phyloP scores from a whole-genome alignment of 2,888 invertebrate species.

The Meiosimyza platycephala region DNA sequence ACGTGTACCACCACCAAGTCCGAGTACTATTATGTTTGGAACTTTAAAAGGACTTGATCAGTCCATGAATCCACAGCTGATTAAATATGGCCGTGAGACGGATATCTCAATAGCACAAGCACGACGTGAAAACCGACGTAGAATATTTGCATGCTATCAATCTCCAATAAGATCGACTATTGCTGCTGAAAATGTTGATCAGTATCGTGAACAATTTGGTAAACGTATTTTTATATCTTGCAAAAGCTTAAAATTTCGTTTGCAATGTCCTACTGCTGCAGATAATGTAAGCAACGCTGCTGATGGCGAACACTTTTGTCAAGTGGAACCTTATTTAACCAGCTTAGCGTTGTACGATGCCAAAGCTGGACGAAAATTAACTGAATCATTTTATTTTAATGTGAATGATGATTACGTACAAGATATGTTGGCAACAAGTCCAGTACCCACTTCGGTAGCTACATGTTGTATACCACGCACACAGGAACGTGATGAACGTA shows the following conservation, averaged over 20 bases:
- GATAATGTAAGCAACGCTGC: conserved; percentile 68
- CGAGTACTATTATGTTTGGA: conserved; percentile 77
- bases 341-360: conserved; percentile 91
- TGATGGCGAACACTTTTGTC: conserved; percentile 73
- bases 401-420: conserved; percentile 81
- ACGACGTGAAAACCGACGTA: conserved; percentile 82
- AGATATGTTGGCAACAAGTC: conserved; percentile 68
- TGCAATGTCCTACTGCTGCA: conserved; percentile 70
- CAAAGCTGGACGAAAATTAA: conserved; percentile 85
- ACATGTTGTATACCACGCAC: conserved; percentile 52
- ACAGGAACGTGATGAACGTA: conserved; percentile 50
- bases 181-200: conserved; percentile 73
- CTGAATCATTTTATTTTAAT: conserved; percentile 94
- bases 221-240: conserved; percentile 86
- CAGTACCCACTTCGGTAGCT: conserved; percentile 57
- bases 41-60: conserved; percentile 90
- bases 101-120: conserved; percentile 86
- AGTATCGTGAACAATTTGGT: conserved; percentile 88
- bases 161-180: conserved; percentile 64
- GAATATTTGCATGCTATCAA: conserved; percentile 80
- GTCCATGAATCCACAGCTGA: conserved; percentile 91
- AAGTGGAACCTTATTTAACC: conserved; percentile 92
- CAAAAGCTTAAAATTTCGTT: conserved; percentile 83
- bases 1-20: conserved; percentile 73
- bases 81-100: conserved; percentile 90